Evolutionary conservation across 2,797 vertebrate species (phyloP), one percentile per base, ranked within the genome.

Genomic region (Poeciliopsis paucimaculata): DNA sequence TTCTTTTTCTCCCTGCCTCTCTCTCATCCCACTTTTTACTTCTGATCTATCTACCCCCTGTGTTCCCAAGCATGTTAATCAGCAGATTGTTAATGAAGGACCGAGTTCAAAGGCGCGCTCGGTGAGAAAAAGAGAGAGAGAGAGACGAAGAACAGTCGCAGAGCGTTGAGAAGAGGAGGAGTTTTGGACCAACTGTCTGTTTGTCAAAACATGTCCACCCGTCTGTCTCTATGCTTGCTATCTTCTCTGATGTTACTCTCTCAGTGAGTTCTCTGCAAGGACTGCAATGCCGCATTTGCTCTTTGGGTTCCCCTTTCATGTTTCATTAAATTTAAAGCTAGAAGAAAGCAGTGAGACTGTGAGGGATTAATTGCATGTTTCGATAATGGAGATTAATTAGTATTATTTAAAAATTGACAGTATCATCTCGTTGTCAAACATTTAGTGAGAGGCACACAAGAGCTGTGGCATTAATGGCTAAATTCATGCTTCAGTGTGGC

Each of bases 71-170:
- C 89, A 88, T 93, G 93, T 94, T 94, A 94, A 95, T 95, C 92
- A 94, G 91, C 91, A 94, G 93, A 93, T 94, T 92, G 92, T 93
- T 95, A 95, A 95, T 95, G 94, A 95, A 94, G 92, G 84, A 88
- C 90, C n/a, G 71, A 94, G 94, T 95, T 95, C 93, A 95, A 95
- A 95, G 93, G 92, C 85, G 83, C 72, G 82, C 75, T 81, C 78
- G 77, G 75, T 60, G 79, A 76, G 84, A 41, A 79, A 77, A 81
- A 39, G 71, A 72, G 80, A 77, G 84, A 77, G 84, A 72, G 72
- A 71, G 79, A 72, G 81, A 72, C 80, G 66, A 83, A 80, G 86
- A 86, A 86, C 83, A 80, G 89, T 88, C 87, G 70, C 87, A 78
- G 82, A 91, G 91, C 83, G 75, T 75, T 78, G 51, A 81, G 87